phyloP scores from a whole-genome alignment of 2,113 vertebrate species.

The Leptosomus discolor region DNA sequence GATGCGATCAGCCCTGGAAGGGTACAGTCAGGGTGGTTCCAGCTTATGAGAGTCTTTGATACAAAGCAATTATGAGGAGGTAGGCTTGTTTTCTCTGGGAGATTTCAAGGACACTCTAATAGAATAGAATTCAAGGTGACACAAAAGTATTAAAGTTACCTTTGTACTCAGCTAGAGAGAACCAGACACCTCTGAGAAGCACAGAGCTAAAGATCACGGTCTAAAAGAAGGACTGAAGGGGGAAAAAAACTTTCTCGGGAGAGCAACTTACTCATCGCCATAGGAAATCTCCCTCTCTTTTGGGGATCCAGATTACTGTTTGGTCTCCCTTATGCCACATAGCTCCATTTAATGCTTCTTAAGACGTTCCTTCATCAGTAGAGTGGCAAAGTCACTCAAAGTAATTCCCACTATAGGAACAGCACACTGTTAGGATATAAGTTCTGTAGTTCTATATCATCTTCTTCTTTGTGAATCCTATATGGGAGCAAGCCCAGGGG shows the following conservation, averaged over 20 bases:
- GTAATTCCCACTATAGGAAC: neutral
- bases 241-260: neutral
- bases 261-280: neutral
- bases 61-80: neutral
- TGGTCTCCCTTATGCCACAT: neutral
- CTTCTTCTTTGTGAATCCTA: neutral
- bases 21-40: neutral
- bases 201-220: neutral
- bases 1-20: neutral
- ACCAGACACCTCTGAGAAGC: neutral
- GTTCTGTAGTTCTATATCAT: neutral
- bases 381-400: neutral
- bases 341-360: neutral
- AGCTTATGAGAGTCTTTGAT: neutral
- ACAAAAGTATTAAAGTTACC: conserved; percentile 49
- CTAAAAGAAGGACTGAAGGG: neutral
- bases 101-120: neutral
- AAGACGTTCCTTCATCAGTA: too few species aligned
- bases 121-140: conserved; percentile 36
- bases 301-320: neutral
- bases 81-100: conserved; percentile 44
- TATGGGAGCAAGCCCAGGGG: neutral
- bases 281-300: neutral
- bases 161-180: conserved; percentile 30
- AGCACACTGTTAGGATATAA: neutral